Base-by-base conservation (phyloP, 2,113 vertebrate species). In the Blennius ocellaris region DNA sequence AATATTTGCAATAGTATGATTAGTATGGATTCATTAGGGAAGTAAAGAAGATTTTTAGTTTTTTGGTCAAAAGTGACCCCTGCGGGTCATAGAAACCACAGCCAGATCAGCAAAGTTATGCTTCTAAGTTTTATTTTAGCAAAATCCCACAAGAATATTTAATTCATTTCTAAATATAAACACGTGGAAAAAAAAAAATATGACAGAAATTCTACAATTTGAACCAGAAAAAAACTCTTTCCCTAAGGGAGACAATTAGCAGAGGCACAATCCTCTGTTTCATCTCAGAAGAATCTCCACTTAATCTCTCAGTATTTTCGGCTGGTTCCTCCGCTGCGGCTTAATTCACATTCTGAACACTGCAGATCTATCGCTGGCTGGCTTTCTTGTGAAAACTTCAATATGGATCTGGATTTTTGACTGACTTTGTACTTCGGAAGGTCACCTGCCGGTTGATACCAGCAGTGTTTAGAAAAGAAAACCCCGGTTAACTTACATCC, bases 211-310 rank as follows among this genome's bases (percentile, higher is more conserved):
- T 47, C 11, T 15, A 61, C n/a, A 2, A 16, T 65, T 69, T 73
- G 55, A 73, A 68, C 52, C 48, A 11, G 45, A 45, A 43, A 45
- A 77, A 30, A 30, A 39, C 8, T 77, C 56, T 65, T 80, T 89
- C 67, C 90, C 87, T 63, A 48, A 86, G 89, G 87, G 87, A 92
- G 73, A 74, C 84, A 89, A 89, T 92, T 90, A 92, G 82, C 86
- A 67, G 64, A 55, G 77, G 74, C 78, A 73, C 83, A 72, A 82
- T 83, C 69, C 82, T 47, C 40, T 5, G 78, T 83, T 89, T 87
- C 76, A 90, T 88, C 79, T 81, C 64, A 11, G 74, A 79, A 76
- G 67, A 89, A 87, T 80, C 80, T 81, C 52, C 11, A 8, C 69
- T 76, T 89, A 88, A 89, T 88, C 90, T 86, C 71, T 5, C 76